Percentiles rank a stretch among this genome's conserved stretches.
phyloP scores from a whole-genome alignment of 2,113 vertebrate species.

The Clarias gariepinus region DNA sequence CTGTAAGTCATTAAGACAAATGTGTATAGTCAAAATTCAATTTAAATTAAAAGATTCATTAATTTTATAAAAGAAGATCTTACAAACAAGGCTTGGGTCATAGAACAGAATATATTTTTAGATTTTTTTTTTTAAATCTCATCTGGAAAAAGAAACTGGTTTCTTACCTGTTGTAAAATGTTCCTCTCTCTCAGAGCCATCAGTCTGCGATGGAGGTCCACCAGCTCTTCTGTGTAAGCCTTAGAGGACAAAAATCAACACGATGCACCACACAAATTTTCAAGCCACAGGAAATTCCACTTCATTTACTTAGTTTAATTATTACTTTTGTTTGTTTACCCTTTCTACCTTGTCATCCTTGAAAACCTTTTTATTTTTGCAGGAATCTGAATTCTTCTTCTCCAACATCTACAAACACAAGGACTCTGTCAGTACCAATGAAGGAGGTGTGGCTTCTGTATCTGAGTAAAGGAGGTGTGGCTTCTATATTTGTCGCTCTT shows the following conservation, averaged over 20 bases:
- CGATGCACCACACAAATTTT: neutral
- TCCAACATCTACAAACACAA: neutral
- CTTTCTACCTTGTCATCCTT: neutral
- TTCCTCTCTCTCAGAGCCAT: conserved; percentile 10
- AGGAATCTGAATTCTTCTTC: neutral
- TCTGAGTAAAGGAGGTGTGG: neutral
- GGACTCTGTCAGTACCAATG: neutral
- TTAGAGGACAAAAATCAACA: neutral
- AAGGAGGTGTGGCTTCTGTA: neutral
- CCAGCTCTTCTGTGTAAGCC: conserved; percentile 6
- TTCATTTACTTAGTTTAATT: neutral
- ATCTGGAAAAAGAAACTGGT: neutral
- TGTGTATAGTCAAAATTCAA: neutral
- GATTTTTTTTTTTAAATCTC: neutral
- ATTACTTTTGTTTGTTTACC: neutral
- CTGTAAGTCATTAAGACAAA: neutral
- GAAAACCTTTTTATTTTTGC: neutral
- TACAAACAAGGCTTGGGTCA: neutral
- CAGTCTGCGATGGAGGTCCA: conserved; percentile 12
- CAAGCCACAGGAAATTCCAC: neutral
- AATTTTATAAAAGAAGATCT: neutral
- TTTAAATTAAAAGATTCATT: neutral
- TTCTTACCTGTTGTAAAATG: neutral
- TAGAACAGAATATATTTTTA: neutral
- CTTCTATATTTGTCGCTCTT: neutral